Evolutionary conservation across 2,888 invertebrate species (phyloP), one percentile per base, ranked within the genome.

Genomic region (Stenurella melanura): DNA sequence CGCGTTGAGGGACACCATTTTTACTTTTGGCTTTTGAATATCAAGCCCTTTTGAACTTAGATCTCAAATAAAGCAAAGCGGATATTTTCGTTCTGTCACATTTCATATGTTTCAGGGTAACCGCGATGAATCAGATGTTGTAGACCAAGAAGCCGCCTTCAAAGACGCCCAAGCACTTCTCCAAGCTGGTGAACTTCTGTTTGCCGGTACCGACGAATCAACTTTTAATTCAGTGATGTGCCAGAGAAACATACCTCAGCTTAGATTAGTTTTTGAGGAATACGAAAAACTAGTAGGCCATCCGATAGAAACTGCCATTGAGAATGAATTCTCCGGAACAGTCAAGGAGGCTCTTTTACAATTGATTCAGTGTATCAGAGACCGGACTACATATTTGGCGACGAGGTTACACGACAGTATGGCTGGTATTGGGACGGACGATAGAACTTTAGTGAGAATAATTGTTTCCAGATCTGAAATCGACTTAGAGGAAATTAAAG

Each of bases 361-460:
- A 79, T 94, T 97, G 77, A 95, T 95, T 76, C 93, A 93, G 18
- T 86, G 86, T 76, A 83, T 96, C 0, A 93, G 93, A 85, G 94
- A 96, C 89, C 93, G 94, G 88, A 92, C 94, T 1, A 92, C 92
- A 63, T 97, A 94, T 91, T 96, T 97, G 89, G 97, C 97, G 0
- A 94, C 95, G 85, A 93, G 95, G 64, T 91, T 98, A 68, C 94
- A 96, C 89, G 94, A 95, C 86, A 94, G 96, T 70, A 96, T 98
- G 96, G 95, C 95, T 87, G 96, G 97, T 7, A 90, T 95, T 77
- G 98, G 97, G 78, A 97, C 97, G 6, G 95, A 96, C 86, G 97
- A 98, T 88, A 92, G 93, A 66, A 94, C 95, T 82, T 91, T 98
- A 80, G 97, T 97, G 84, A 94, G 97, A 86, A 91, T 97, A 75